Conservation (phyloP, 1,140 invertebrate species). For the Heliconius nattereri region DNA sequence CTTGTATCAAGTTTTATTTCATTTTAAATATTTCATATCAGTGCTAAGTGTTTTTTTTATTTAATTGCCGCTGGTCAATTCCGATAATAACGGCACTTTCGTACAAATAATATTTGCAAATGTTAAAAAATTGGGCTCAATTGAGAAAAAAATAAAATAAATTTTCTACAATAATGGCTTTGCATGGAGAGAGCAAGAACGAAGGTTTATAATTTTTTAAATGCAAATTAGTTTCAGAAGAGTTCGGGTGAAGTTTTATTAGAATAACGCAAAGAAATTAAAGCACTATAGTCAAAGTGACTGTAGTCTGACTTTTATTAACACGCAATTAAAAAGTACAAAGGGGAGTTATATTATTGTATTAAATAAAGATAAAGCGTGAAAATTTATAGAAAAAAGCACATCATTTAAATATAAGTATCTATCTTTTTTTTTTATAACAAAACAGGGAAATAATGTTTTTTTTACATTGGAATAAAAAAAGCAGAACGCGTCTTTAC, state of each 20-base stretch:
- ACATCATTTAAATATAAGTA: background rate
- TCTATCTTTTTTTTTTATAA: background rate
- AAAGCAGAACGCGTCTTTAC: background rate
- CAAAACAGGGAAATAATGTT: background rate
- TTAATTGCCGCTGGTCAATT: background rate
- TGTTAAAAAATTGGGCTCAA: background rate
- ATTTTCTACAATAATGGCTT: background rate
- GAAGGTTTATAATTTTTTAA: background rate
- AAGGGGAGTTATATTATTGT: background rate
- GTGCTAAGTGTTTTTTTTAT: conserved; percentile 4
- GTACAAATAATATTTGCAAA: background rate
- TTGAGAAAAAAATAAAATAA: background rate
- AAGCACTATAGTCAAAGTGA: background rate
- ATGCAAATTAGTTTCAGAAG: background rate
- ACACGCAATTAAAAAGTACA: background rate
- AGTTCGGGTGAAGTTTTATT: background rate
- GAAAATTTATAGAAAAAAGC: too few relatives aligned
- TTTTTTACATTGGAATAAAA: background rate
- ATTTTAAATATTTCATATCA: conserved; percentile 5
- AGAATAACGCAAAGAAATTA: background rate
- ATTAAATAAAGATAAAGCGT: too few relatives aligned
- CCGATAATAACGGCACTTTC: background rate
- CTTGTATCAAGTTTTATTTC: conserved; percentile 10
- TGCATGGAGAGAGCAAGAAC: background rate
- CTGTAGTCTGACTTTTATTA: background rate